Base-by-base conservation (phyloP, 2,888 invertebrate species). In the Helobdella robusta region DNA sequence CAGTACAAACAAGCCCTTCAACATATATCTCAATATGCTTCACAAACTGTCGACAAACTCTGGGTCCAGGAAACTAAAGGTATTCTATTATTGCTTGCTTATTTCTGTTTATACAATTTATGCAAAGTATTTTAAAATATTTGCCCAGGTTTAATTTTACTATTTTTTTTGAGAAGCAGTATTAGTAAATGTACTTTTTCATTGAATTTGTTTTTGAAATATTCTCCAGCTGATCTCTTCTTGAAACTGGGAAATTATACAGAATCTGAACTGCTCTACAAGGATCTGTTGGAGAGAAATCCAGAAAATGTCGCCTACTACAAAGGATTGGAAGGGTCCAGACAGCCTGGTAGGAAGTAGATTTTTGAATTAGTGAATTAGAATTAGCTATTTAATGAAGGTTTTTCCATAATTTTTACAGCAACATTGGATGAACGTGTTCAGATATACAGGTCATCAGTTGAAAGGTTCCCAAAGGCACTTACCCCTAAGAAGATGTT, bases 231-330 rank as follows among this genome's bases (percentile, higher is more conserved):
- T 46, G 78, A 80, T 66, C 71, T 83, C 56, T 73, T 79, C 56
- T 72, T 82, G 69, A 80, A 83, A 72, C 76, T 85, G 70, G 82
- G 81, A 64, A 81, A 83, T 70, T 78, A 78, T 15, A 77, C 80
- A 34, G 87, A 88, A 78, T 93, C 95, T 2, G 87, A 86, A 73
- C 82, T 84, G 65, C 85, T 92, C 64, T 95, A 89, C 78, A 86
- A 86, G 74, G 87, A 74, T 34, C 83, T 99, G 71, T 84, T 97
- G 70, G 86, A 86, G 73, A 85, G 97, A 72, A 99, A 98, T 84
- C 94, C 94, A 11, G 98, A 99, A 80, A 95, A 97, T 81, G 88
- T 89, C 72, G 84, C 86, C 74, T 98, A 97, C 81, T 98, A 95
- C 79, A 83, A 85, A 73, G 89, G 89, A 81, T 83, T 93, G 76